Evolutionary conservation across 1,140 invertebrate species (phyloP), one percentile per base, ranked within the genome.

Genomic region (Bombus terrestris): DNA sequence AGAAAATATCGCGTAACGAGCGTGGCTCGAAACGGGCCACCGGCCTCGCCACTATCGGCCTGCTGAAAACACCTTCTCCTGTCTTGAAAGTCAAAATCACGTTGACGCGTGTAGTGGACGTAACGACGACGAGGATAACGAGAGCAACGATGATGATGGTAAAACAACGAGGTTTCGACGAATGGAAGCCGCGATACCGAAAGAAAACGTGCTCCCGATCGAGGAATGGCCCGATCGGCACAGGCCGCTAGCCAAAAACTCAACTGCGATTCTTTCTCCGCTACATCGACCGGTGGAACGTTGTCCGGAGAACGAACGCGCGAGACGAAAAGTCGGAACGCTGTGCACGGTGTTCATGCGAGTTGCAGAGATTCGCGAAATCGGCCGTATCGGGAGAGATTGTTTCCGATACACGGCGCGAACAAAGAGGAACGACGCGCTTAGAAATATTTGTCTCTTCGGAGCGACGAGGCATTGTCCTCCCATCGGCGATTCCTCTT

Each of bases 401-500:
- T 39, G 64, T n/a, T 79, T 37, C 25, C 53, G 76, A 79, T 79
- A 47, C 22, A 73, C 9, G 10, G 10, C 37, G 25, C 25, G 68
- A 41, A 74, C 68, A 71, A 82, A 68, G 72, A 57, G 83, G 3
- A 41, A n/a, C 28, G 35, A 35, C n/a, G 78, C 59, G 71, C 71
- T 81, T 57, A 81, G 79, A 85, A 85, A 85, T 81, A 71, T 75
- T 85, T 59, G 78, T 85, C 78, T 37, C 62, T 74, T 85, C n/a
- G 13, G n/a, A 64, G 53, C 43, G 83, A 37, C 71, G 43, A 66
- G 35, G 69, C 71, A 85, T 85, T 81, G 84, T 81, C 32, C 76
- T 62, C 39, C 5, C 32, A 43, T 79, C 84, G 78, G 80, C 69
- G 83, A 43, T 72, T 72, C 47, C 47, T 8, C 25, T 0, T 64